phyloP scores from a whole-genome alignment of 2,888 invertebrate species.

The Geophilus truncorum region DNA sequence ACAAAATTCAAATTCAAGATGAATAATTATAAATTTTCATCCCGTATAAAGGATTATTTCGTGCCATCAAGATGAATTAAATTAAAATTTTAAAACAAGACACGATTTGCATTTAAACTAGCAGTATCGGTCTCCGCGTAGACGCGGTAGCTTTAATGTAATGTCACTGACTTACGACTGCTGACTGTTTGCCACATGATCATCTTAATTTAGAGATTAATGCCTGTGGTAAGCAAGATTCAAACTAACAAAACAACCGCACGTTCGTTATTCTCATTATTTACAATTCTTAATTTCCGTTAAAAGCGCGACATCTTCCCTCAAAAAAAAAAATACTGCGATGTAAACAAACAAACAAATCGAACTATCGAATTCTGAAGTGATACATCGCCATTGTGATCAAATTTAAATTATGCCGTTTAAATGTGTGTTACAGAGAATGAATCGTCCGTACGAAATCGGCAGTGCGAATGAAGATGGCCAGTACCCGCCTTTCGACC shows the following conservation, averaged over 20 bases:
- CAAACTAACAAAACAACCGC: not conserved
- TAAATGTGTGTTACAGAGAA: conserved; percentile 12
- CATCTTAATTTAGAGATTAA: not conserved
- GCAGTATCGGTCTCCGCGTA: not conserved
- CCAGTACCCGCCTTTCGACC: conserved; percentile 42
- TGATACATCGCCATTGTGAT: not conserved
- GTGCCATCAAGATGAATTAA: no score
- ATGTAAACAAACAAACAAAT: not conserved
- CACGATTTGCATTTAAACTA: no score
- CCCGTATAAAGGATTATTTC: no score
- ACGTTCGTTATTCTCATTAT: no score
- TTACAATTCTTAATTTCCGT: no score
- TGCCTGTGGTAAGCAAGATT: not conserved
- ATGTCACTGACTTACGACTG: not conserved
- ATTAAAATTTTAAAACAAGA: no score
- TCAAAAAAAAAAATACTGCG: no score
- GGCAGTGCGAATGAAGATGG: conserved; percentile 37
- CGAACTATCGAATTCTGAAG: no score
- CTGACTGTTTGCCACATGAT: not conserved
- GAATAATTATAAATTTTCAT: no score
- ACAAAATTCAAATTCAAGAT: no score
- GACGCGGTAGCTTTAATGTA: not conserved
- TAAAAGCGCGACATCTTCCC: no score
- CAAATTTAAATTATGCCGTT: no score
- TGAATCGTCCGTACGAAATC: conserved; percentile 25